phyloP scores from a whole-genome alignment of 2,797 vertebrate species.

The Zalophus californianus region DNA sequence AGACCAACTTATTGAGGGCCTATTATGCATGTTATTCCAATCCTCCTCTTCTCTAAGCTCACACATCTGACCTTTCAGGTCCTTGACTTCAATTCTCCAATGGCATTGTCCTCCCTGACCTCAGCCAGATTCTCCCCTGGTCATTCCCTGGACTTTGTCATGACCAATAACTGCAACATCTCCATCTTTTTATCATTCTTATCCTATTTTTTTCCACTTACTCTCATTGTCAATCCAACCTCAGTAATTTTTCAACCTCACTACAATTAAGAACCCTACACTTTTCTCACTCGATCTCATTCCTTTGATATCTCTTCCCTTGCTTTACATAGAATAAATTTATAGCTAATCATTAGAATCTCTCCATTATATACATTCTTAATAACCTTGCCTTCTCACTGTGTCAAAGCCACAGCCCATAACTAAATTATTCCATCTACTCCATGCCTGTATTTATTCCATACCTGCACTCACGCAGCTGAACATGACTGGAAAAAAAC shows the following conservation, averaged over 20 bases:
- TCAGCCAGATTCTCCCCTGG: not conserved
- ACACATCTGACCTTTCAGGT: not conserved
- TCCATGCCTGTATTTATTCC: not conserved
- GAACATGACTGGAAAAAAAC: not conserved
- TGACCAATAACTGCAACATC: not conserved
- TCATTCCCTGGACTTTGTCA: not conserved
- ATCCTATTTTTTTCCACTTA: not conserved
- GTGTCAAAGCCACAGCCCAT: not conserved
- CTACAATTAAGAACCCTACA: not conserved
- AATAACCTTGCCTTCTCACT: not conserved
- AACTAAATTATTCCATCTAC: too few species aligned
- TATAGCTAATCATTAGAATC: not conserved
- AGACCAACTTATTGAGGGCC: not conserved
- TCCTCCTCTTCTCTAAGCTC: not conserved
- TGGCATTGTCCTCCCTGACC: not conserved
- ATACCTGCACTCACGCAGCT: not conserved
- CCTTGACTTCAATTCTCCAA: not conserved
- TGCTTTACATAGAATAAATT: not conserved
- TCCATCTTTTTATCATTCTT: slow-evolving; percentile 3
- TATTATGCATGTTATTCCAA: not conserved
- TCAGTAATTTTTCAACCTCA: not conserved
- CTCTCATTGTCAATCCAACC: not conserved
- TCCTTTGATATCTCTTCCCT: not conserved
- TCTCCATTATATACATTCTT: not conserved
- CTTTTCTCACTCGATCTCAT: not conserved